Evolutionary conservation across 2,113 vertebrate genomes (phyloP).

Genomic region (Stercorarius parasiticus): DNA sequence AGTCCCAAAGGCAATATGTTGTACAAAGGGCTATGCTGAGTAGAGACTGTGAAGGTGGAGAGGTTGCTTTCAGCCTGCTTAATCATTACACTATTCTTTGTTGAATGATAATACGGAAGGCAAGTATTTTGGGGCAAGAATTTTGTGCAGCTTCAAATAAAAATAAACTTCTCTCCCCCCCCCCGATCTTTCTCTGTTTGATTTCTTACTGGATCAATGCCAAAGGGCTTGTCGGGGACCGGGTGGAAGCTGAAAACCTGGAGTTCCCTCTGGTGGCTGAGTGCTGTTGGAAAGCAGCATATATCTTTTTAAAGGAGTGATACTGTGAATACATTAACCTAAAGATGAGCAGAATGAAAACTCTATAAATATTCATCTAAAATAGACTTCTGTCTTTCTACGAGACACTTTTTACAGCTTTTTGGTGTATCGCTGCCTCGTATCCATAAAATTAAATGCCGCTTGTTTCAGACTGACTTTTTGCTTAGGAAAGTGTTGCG

Average conservation of each 20-base stretch:
- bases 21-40: not conserved
- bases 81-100: not conserved
- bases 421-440: not conserved
- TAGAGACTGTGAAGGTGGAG: not conserved
- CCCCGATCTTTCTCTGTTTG: not conserved
- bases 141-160: not conserved
- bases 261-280: conserved; percentile 48
- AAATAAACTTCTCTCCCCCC: not conserved
- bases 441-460: not conserved
- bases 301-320: not conserved
- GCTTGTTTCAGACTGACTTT: not conserved
- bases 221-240: not conserved
- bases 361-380: not conserved
- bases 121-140: not conserved
- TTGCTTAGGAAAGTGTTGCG: not conserved
- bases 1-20: not conserved
- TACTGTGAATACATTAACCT: not conserved
- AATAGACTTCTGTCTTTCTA: not conserved
- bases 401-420: not conserved
- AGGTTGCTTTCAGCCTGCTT: not conserved
- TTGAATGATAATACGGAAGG: not conserved
- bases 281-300: not conserved
- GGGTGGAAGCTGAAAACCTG: not conserved
- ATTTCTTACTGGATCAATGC: not conserved
- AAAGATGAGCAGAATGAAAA: not conserved